Evolutionary conservation across 2,797 vertebrate species (phyloP), one percentile per base, ranked within the genome.

Genomic region (Rallus crepitans): DNA sequence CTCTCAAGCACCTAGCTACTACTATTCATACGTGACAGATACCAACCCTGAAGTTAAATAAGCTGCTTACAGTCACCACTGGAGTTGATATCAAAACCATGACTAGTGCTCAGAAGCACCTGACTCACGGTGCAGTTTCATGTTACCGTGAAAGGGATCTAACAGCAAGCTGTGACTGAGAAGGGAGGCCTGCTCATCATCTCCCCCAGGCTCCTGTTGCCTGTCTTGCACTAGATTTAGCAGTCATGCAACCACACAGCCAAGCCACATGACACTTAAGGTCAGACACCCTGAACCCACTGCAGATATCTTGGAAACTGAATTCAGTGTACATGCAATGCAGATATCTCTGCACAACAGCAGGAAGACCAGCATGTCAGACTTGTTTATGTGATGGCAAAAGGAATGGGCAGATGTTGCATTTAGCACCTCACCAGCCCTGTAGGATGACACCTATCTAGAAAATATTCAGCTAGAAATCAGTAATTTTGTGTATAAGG

Each of bases 211-310:
- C 37, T 86, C 69, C 50, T 47, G 14, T 14, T 81, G 57, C 69
- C 65, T 1, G 0, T 17, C 45, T 52, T 48, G 59, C 39, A 19
- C 64, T 57, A 53, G 31, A 65, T 86, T 89, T 71, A 73, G 48
- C 61, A 65, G 57, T 28, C 53, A 33, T 13, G 64, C 48, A 71
- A 48, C 18, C 45, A 48, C 52, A 66, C 5, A 35, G 76, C 35
- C 79, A 85, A 75, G 69, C 28, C 53, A n/a, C 1, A 0, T 19
- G 64, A 45, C 0, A 0, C 30, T 56, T 14, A 3, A 5, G 10
- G 8, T 55, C 68, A 85, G 64, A 70, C 2, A 0, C 11, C n/a
- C 57, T 52, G 39, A 87, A 59, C 13, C 47, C 30, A 10, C 1
- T 27, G 37, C 50, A 82, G 35, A 24, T 7, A 3, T 15, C 13